Evolutionary conservation across 1,140 invertebrate genomes (phyloP).

Genomic region (Mamestra configurata): DNA sequence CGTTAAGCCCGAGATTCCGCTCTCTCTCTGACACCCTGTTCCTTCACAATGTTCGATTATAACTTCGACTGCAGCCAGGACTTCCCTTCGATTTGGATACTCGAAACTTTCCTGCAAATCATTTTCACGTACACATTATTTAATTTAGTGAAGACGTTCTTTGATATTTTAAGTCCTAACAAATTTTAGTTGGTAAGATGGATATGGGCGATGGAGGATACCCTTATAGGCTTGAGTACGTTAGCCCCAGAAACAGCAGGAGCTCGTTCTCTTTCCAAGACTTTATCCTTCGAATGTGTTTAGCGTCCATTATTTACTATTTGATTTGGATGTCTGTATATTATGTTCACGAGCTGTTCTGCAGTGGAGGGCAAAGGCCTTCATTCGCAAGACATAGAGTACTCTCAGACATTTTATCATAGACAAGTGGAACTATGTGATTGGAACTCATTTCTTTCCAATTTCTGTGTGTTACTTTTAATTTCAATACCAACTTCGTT

Average conservation of each 20-base stretch:
- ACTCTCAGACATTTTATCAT: background rate
- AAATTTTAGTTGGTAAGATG: constrained; percentile 17
- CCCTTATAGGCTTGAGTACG: background rate
- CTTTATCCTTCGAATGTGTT: constrained; percentile 61
- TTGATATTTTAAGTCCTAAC: constrained; percentile 65
- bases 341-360: constrained; percentile 58
- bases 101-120: constrained; percentile 61
- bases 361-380: background rate
- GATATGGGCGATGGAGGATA: background rate
- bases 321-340: constrained; percentile 54
- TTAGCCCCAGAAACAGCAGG: background rate
- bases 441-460: too few species aligned
- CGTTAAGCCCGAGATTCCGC: background rate
- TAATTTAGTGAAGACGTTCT: constrained; percentile 72
- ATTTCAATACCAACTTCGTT: background rate
- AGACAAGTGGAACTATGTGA: background rate
- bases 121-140: constrained; percentile 68
- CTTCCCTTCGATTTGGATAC: constrained; percentile 7
- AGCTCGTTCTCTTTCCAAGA: constrained; percentile 34
- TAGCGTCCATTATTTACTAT: constrained; percentile 63
- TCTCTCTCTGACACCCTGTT: background rate
- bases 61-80: constrained; percentile 2
- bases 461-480: background rate
- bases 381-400: background rate
- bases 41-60: constrained; percentile 9